These are phyloP conservation scores for Onychomys leucogaster DNA, from an alignment of 2,797 vertebrate species.

Conservation along the genomic window DNA sequence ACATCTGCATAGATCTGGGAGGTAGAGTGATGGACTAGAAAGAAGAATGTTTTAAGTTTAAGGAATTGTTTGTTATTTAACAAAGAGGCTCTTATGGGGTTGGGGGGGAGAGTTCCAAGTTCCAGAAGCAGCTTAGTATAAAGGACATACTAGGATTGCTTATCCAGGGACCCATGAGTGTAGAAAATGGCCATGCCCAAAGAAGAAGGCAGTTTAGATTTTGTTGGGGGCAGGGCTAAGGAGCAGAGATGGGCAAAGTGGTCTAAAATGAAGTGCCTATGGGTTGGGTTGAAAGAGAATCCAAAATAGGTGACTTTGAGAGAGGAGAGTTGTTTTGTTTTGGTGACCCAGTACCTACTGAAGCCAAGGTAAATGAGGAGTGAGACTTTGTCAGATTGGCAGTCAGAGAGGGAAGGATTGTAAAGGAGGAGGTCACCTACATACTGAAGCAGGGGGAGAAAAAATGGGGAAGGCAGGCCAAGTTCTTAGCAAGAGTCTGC, in stretches of 20 bases:
- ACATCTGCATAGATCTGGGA: not conserved
- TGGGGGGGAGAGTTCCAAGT: too few relatives aligned
- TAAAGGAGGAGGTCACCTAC: not conserved
- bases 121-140: not conserved
- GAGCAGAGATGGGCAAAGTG: too few relatives aligned
- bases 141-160: not conserved
- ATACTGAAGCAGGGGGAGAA: not conserved
- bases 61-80: not conserved
- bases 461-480: not conserved
- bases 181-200: not conserved
- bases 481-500: not conserved
- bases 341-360: too few relatives aligned
- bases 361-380: not conserved
- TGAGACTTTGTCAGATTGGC: not conserved
- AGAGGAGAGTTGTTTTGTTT: not conserved
- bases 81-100: not conserved
- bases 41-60: not conserved
- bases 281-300: not conserved
- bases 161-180: not conserved
- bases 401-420: not conserved
- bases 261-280: not conserved
- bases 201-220: too few relatives aligned
- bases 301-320: not conserved
- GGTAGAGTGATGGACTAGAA: not conserved
- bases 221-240: not conserved